Conservation (phyloP, 92 coral and sea anemone genomes). For the Phenganax marumi region DNA sequence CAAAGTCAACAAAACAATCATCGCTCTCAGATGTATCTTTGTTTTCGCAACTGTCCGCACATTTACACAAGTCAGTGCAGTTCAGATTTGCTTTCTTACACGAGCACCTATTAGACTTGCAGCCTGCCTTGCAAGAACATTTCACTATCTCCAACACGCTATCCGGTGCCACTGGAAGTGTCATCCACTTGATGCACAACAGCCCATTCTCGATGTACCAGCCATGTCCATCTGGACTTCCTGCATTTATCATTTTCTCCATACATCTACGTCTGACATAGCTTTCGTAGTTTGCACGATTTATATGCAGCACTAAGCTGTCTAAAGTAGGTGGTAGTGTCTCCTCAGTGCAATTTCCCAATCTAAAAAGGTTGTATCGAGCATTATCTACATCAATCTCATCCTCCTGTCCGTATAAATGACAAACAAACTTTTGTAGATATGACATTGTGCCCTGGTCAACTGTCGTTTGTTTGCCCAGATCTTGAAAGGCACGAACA, state of each 20-base stretch:
- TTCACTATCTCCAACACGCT: conserved; percentile 1
- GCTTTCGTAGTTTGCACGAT: conserved; percentile 14
- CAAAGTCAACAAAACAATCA: conserved; percentile 7
- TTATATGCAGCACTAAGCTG: background rate
- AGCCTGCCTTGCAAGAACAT: conserved; percentile 11
- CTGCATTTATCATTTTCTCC: background rate
- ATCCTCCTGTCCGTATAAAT: too few relatives aligned
- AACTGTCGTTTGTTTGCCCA: too few relatives aligned
- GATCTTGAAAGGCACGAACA: too few relatives aligned
- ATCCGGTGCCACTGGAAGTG: conserved; percentile 1
- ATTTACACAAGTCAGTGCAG: conserved; percentile 11
- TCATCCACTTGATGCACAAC: background rate
- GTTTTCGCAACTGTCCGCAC: background rate
- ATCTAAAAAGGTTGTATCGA: background rate
- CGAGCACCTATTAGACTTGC: conserved; percentile 1
- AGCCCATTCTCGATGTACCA: conserved; percentile 9
- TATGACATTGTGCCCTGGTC: too few relatives aligned
- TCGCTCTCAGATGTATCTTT: conserved; percentile 3
- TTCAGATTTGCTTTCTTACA: conserved; percentile 1
- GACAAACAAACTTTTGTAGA: too few relatives aligned
- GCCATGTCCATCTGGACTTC: background rate
- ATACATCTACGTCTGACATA: background rate
- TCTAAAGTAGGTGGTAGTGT: background rate
- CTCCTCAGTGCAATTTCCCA: conserved; percentile 15
- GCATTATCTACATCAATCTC: too few relatives aligned